A percentile compares a stretch with the other conserved stretches of the same genome.
Conservation (phyloP, 2,113 vertebrate genomes). For the Nerophis lumbriciformis region DNA sequence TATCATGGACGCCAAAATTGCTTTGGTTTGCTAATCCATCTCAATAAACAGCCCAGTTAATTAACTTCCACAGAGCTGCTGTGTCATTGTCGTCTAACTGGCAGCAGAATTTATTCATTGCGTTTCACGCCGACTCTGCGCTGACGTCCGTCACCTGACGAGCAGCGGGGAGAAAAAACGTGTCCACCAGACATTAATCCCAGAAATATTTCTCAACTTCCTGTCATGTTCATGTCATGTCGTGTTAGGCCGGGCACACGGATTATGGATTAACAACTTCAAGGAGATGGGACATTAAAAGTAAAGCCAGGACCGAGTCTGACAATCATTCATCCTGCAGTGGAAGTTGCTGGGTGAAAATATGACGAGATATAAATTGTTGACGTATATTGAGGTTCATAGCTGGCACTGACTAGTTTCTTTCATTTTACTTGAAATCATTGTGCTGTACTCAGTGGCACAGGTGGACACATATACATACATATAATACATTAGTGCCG, state of each 20-base stretch:
- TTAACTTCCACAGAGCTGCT: conserved; percentile 32
- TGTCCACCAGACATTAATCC: conserved; percentile 21
- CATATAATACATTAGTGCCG: too few relatives aligned
- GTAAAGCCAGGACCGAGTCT: too few relatives aligned
- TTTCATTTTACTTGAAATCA: too few relatives aligned
- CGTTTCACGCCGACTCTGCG: conserved; percentile 29
- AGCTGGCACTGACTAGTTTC: too few relatives aligned
- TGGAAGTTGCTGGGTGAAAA: too few relatives aligned
- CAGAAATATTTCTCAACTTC: conserved; percentile 7
- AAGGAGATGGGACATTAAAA: background rate
- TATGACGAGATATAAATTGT: too few relatives aligned
- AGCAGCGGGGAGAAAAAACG: conserved; percentile 8
- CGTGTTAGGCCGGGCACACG: background rate
- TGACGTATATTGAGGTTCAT: too few relatives aligned
- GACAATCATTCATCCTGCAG: too few relatives aligned
- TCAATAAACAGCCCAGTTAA: conserved; percentile 37
- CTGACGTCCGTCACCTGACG: conserved; percentile 36
- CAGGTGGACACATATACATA: too few relatives aligned
- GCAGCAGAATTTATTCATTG: conserved; percentile 15
- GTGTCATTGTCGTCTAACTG: conserved; percentile 33
- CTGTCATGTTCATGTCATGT: conserved; percentile 5
- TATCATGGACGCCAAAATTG: conserved; percentile 36
- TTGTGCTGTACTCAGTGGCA: too few relatives aligned
- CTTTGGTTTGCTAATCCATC: conserved; percentile 36
- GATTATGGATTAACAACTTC: background rate